Conservation (phyloP, 2,113 vertebrate species). For the Ardeotis arabs region DNA sequence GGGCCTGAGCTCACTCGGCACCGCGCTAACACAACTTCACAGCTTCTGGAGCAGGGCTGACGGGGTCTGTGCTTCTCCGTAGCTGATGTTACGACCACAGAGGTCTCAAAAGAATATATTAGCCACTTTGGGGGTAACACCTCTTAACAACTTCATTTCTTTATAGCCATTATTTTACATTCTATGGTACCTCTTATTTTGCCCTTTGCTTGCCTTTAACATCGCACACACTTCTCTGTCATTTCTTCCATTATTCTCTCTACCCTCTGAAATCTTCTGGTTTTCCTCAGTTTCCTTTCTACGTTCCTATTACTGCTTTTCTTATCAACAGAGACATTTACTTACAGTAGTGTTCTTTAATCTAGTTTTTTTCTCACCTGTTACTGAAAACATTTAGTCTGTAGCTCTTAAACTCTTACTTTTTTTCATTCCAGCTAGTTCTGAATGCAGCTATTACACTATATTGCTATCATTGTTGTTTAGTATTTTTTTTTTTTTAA, state of each 20-base stretch:
- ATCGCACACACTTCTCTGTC: not conserved
- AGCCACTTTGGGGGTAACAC: not conserved
- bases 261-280: not conserved
- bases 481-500: not conserved
- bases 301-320: not conserved
- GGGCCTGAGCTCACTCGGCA: not conserved
- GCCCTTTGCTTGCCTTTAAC: not conserved
- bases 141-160: not conserved
- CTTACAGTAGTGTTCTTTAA: not conserved
- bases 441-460: not conserved
- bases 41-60: not conserved
- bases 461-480: not conserved
- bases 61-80: not conserved
- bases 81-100: not conserved
- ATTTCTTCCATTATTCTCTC: not conserved
- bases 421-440: not conserved
- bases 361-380: not conserved
- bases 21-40: not conserved
- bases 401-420: no score
- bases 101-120: not conserved
- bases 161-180: not conserved
- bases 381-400: not conserved
- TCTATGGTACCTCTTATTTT: not conserved
- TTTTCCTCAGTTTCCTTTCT: not conserved
- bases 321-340: not conserved